A percentile compares a stretch with the other conserved stretches of the same genome.
Conservation (phyloP, 2,888 invertebrate species). For the Lasioglossum figueresi region DNA sequence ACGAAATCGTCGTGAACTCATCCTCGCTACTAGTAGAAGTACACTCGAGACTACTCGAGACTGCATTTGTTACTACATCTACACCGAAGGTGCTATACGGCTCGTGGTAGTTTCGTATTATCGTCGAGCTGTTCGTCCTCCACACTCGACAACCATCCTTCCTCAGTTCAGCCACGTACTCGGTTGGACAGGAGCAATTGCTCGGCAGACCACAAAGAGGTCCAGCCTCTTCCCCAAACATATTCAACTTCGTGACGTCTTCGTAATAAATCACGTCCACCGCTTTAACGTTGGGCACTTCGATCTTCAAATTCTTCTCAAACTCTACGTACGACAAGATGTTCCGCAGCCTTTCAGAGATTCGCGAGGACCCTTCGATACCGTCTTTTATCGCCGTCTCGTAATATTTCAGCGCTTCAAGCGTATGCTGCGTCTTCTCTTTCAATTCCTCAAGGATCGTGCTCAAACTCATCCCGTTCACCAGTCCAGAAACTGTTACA, state of each 20-base stretch:
- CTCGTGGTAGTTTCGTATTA: slow-evolving; percentile 69
- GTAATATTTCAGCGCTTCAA: slow-evolving; percentile 29
- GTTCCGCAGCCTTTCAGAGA: slow-evolving; percentile 47
- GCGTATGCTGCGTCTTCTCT: not conserved
- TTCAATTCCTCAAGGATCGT: slow-evolving; percentile 29
- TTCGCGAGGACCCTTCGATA: slow-evolving; percentile 35
- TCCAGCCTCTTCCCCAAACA: slow-evolving; percentile 68
- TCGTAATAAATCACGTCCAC: slow-evolving; percentile 56
- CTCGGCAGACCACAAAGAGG: slow-evolving; percentile 68
- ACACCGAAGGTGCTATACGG: slow-evolving; percentile 60
- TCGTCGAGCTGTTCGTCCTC: slow-evolving; percentile 46
- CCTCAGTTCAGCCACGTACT: slow-evolving; percentile 68
- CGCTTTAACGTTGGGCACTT: slow-evolving; percentile 61
- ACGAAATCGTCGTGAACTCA: slow-evolving; percentile 71
- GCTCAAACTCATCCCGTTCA: slow-evolving; percentile 65
- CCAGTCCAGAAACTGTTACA: slow-evolving; percentile 50
- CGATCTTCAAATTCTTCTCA: slow-evolving; percentile 65
- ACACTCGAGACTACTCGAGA: slow-evolving; percentile 69
- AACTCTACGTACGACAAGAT: slow-evolving; percentile 73
- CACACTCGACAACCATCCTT: slow-evolving; percentile 46
- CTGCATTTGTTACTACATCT: slow-evolving; percentile 65
- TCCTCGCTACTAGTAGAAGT: slow-evolving; percentile 23
- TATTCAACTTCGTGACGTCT: slow-evolving; percentile 64
- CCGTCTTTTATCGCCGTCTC: slow-evolving; percentile 55
- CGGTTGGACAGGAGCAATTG: slow-evolving; percentile 71